Conservation (phyloP, 2,888 invertebrate species). For the Geophilus truncorum region DNA sequence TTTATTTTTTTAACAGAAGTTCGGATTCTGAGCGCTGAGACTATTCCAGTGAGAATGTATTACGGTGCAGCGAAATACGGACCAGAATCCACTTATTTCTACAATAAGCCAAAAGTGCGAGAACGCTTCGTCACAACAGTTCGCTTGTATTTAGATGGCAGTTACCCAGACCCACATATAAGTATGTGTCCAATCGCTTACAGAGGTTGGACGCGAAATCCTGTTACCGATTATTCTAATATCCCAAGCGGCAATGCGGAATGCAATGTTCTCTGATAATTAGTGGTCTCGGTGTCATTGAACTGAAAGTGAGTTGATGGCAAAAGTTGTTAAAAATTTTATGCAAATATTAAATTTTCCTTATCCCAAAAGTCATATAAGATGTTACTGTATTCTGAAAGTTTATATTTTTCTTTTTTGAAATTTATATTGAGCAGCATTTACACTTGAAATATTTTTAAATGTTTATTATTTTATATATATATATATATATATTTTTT, state of each 20-base stretch:
- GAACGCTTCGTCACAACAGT: constrained; percentile 25
- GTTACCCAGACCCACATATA: constrained; percentile 18
- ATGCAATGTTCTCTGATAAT: background rate
- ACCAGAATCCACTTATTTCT: constrained; percentile 15
- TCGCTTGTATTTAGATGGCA: background rate
- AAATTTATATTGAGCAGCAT: no score
- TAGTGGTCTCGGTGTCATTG: background rate
- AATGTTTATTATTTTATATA: no score
- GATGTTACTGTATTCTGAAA: no score
- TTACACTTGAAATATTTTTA: no score
- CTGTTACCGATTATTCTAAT: background rate
- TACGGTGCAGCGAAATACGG: background rate
- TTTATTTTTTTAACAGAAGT: constrained; percentile 3
- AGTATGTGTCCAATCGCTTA: constrained; percentile 27
- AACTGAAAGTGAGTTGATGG: no score
- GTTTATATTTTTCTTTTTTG: no score
- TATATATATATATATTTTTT: no score
- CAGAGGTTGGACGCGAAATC: background rate
- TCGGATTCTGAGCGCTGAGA: constrained; percentile 22
- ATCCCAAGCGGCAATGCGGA: background rate
- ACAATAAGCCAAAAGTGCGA: background rate
- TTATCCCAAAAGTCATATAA: no score
- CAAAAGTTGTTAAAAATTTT: no score
- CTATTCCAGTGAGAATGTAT: constrained; percentile 8
- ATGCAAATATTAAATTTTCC: no score